Percentiles rank a stretch among this genome's conserved stretches.
Evolutionary conservation across 2,113 vertebrate species (phyloP).

Genomic region (Micronycteris hirsuta): DNA sequence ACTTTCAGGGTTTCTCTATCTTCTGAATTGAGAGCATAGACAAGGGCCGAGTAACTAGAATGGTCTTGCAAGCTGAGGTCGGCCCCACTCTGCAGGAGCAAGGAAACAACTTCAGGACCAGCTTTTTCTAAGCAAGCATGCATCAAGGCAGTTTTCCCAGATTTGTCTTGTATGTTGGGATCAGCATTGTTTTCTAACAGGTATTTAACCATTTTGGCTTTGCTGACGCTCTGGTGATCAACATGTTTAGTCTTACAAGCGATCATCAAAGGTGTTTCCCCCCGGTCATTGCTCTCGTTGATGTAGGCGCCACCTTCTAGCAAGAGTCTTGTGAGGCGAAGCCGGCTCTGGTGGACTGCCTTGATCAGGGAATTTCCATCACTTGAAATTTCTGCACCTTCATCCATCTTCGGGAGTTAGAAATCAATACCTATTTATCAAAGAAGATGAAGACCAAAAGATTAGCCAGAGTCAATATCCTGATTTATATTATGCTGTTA

Average conservation of each 20-base stretch:
- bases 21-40: conserved; percentile 89
- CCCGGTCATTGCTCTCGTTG: conserved; percentile 93
- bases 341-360: conserved; percentile 89
- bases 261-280: conserved; percentile 93
- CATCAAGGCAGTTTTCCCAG: conserved; percentile 92
- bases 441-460: not conserved
- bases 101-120: conserved; percentile 86
- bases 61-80: conserved; percentile 93
- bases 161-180: conserved; percentile 95
- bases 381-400: conserved; percentile 79
- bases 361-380: conserved; percentile 92
- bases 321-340: conserved; percentile 90
- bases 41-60: conserved; percentile 85
- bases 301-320: conserved; percentile 93
- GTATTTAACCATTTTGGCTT: conserved; percentile 92
- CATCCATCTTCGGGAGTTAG: conserved; percentile 75
- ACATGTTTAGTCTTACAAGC: conserved; percentile 88
- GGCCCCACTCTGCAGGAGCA: conserved; percentile 86
- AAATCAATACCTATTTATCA: conserved; percentile 25
- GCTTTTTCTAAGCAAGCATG: conserved; percentile 89
- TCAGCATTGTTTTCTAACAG: conserved; percentile 92
- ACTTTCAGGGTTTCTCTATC: conserved; percentile 87
- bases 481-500: not conserved
- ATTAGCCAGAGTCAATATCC: not conserved
- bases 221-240: conserved; percentile 89